Evolutionary conservation across 2,888 invertebrate genomes (phyloP), one percentile per base, ranked within the genome.

Genomic region (Helicoverpa assulta): DNA sequence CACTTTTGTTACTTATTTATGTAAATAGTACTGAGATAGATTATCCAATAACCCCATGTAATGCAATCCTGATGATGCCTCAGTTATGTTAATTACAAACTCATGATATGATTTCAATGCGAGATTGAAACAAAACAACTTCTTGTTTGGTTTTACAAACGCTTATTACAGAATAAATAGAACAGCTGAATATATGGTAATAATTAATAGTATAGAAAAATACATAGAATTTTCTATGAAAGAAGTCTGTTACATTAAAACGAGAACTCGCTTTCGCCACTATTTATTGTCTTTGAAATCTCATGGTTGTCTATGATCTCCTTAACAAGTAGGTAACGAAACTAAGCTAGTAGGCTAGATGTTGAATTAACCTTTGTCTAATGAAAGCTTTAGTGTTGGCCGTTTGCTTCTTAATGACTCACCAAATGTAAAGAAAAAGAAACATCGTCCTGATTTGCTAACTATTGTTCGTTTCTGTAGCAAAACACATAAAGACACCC

Each of bases 1-100:
- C 55, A 56, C 63, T 79, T 66, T 74, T 80, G 71, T 78, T 29
- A 55, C 52, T 26, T 60, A 62, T 70, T 56, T 70, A 70, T 78
- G 74, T 74, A 59, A 66, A 26, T 60, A n/a, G 47, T 51, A 51
- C 18, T 37, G 6, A 59, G 40, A 18, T n/a, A 55, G 53, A 69
- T 47, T 47, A 70, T 69, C 68, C 53, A 21, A 40, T 56, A 76
- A 54, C 54, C 68, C 57, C 29, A 40, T 56, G 69, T 69, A 68
- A 69, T 54, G 19, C 37, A 67, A 52, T 19, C 47, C 37, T 47
- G 16, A 47, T 40, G 47, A 47, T 47, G n/a, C 47, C 47, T 16
- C n/a, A 47, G 47, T n/a, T 33, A 33, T 33, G 33, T 33, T 47
- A 47, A 47, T 47, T 47, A n/a, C n/a, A 47, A 47, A n/a, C n/a